Percentiles rank a stretch among this genome's conserved stretches.
Conservation (phyloP, 2,113 vertebrate genomes). For the Mirza zaza region DNA sequence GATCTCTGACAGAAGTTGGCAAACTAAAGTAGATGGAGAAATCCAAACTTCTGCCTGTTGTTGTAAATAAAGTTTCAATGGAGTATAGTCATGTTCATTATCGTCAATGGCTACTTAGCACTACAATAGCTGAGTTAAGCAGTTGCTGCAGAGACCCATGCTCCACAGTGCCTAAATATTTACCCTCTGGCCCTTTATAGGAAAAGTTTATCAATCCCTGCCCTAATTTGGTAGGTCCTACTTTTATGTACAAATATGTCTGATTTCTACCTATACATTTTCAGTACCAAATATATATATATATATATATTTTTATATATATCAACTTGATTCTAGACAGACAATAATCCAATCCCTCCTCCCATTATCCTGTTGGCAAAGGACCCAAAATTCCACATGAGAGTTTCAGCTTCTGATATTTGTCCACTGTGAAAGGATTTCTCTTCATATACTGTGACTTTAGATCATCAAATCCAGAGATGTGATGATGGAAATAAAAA, state of each 20-base stretch:
- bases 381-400: not conserved
- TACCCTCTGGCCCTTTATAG: accelerated
- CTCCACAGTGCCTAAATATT: not conserved
- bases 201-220: not conserved
- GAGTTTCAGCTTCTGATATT: not conserved
- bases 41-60: not conserved
- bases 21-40: not conserved
- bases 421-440: not conserved
- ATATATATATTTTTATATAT: no score
- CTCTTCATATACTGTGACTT: not conserved
- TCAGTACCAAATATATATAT: not conserved
- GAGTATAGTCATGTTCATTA: not conserved
- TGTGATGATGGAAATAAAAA: not conserved
- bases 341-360: no score
- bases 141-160: not conserved
- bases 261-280: not conserved
- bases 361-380: not conserved
- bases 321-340: not conserved
- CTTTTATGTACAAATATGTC: not conserved
- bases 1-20: not conserved
- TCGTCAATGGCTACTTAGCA: not conserved
- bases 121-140: not conserved
- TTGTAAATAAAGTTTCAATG: not conserved
- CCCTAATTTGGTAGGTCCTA: not conserved
- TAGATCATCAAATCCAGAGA: not conserved